A percentile compares a stretch with the other conserved stretches of the same genome.
These are phyloP conservation scores for Actinopyga echinites DNA, from an alignment of 53 echinoderm and acorn worm species.

Conservation along the genomic window DNA sequence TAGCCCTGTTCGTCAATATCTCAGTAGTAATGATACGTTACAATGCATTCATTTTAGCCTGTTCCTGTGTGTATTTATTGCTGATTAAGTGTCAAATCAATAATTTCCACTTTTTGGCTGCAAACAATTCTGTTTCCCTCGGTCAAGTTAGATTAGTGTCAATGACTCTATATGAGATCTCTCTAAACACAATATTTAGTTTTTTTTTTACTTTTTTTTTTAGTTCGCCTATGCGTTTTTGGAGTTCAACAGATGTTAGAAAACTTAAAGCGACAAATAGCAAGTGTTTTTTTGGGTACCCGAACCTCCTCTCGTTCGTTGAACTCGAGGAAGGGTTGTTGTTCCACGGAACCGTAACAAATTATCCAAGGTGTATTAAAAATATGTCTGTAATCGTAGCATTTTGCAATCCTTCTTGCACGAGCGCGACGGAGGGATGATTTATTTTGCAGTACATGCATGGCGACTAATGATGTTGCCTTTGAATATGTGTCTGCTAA, in stretches of 20 bases:
- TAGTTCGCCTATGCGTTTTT: background rate
- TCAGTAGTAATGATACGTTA: background rate
- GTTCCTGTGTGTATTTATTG: background rate
- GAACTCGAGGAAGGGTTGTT: background rate
- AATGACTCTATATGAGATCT: slow-evolving; percentile 1
- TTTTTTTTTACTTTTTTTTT: slow-evolving; percentile 6
- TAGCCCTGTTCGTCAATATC: too few relatives aligned
- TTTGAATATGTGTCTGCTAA: background rate
- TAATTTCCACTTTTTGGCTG: slow-evolving; percentile 14
- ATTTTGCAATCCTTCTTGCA: slow-evolving; percentile 18
- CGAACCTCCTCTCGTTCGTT: slow-evolving; percentile 19
- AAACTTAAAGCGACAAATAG: background rate
- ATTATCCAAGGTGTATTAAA: background rate
- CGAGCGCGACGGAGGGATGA: background rate
- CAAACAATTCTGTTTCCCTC: slow-evolving; percentile 31
- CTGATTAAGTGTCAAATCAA: slow-evolving; percentile 28
- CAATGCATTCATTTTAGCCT: slow-evolving; percentile 7
- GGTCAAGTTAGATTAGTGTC: slow-evolving; percentile 31
- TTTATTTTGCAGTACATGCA: background rate
- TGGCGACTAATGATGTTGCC: slow-evolving; percentile 1
- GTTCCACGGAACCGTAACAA: slow-evolving; percentile 11
- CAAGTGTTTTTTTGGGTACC: background rate
- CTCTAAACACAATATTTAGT: slow-evolving; percentile 38
- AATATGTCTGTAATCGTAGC: slow-evolving; percentile 20
- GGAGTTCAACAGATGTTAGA: slow-evolving; percentile 22